Evolutionary conservation across 2,797 vertebrate species (phyloP).

Genomic region (Crypturellus tataupa): DNA sequence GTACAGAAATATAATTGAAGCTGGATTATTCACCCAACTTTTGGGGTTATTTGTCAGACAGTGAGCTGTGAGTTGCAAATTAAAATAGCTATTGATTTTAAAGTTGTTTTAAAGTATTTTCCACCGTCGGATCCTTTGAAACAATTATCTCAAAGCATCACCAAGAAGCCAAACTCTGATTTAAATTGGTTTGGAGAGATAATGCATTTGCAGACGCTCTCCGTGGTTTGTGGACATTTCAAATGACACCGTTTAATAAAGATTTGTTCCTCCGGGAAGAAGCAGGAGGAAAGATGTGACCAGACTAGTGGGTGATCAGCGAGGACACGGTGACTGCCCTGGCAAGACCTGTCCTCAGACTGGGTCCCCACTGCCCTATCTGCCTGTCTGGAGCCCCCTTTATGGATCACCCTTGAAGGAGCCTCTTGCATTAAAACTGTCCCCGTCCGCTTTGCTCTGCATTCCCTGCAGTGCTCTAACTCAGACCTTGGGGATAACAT

Average conservation of each 20-base stretch:
- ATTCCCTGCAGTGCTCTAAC: not conserved
- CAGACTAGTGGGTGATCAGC: not conserved
- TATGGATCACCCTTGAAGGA: not conserved
- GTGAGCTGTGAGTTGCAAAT: slow-evolving; percentile 61
- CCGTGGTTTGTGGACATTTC: not conserved
- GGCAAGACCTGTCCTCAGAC: not conserved
- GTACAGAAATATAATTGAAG: slow-evolving; percentile 77
- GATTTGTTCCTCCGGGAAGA: not conserved
- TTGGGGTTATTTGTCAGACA: slow-evolving; percentile 70
- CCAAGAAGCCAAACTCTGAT: not conserved
- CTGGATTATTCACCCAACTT: slow-evolving; percentile 69
- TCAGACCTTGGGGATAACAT: not conserved
- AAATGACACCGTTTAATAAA: not conserved
- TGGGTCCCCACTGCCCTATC: not conserved
- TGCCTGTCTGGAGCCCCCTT: not conserved
- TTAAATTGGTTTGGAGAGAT: not conserved
- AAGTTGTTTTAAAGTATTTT: slow-evolving; percentile 70
- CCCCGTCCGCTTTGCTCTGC: not conserved
- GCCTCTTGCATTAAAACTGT: not conserved
- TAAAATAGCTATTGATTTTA: slow-evolving; percentile 73
- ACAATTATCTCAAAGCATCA: slow-evolving; percentile 56
- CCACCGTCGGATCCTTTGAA: slow-evolving; percentile 46
- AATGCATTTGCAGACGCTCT: slow-evolving; percentile 1
- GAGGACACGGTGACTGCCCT: rapidly evolving
- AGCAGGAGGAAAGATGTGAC: not conserved